Evolutionary conservation across 1,140 invertebrate genomes (phyloP), one percentile per base, ranked within the genome.

Genomic region (Formica selysi): DNA sequence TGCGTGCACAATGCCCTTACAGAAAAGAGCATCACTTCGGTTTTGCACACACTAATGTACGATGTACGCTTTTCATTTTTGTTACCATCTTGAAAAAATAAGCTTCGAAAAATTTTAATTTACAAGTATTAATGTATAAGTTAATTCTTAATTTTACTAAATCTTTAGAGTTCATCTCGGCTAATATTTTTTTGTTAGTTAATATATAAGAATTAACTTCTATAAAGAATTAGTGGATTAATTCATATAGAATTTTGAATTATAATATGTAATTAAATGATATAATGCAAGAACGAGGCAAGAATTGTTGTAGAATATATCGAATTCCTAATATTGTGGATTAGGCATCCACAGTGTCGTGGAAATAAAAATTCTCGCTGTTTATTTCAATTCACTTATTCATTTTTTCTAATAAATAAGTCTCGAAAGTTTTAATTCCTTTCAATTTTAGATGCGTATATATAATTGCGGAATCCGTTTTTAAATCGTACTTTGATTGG

Each of bases 1-100:
- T 91, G 85, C 83, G 85, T 91, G 86, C 93, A 93, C 93, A 93
- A 90, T 74, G 84, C 59, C 22, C 22, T 62, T 16, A 41, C 48
- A 16, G 13, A 16, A 3, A 51, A 19, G 13, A 19, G 48, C 48
- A 51, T 51, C 48, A 3, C 48, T 51, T 16, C 16, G 44, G 44
- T 19, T 51, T 51, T 13, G 0, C 16, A 51, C 48, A 51, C 5
- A 4, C 26, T 64, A 62, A 32, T 11, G 22, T 32, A 32, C 32
- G 32, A 32, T 32, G 11, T 6, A 32, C 22, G 6, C 26, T 62
- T 26, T 59, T 22, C 54, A 7, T 59, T n/a, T 16, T 10, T 59
- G 0, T 22, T 22, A 59, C 1, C 8, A 51, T 19, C 48, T 19
- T 51, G 3, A 13, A 51, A 51, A 51, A 19, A 16, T 51, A 51